Percentiles rank a stretch among this genome's conserved stretches.
Evolutionary conservation across 2,797 vertebrate species (phyloP).

Genomic region (Otus scops): DNA sequence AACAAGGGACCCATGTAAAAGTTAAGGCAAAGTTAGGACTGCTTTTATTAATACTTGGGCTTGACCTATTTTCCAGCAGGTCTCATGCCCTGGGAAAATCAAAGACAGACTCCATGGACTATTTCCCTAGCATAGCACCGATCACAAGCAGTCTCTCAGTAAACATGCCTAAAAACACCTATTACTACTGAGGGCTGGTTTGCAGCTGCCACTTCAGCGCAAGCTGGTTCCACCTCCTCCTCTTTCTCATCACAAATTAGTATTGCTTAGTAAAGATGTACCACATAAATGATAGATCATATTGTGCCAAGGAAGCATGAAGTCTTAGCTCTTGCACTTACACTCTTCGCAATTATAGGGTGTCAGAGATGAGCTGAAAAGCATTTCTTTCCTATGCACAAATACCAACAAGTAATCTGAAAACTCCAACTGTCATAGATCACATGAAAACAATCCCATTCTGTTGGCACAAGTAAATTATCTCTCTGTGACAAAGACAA

Average conservation of each 20-base stretch:
- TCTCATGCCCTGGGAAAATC: neutral
- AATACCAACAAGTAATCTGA: neutral
- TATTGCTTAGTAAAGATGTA: neutral
- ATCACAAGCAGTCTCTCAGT: neutral
- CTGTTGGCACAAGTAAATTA: neutral
- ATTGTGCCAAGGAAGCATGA: neutral
- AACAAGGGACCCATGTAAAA: neutral
- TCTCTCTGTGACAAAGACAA: neutral
- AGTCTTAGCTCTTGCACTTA: neutral
- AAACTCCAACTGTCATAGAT: neutral
- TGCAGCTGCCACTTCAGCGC: neutral
- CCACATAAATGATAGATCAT: neutral
- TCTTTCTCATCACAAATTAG: neutral
- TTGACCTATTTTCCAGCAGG: neutral
- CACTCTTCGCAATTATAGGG: neutral
- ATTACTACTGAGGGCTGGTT: neutral
- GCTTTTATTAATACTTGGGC: neutral
- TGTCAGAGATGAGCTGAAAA: neutral
- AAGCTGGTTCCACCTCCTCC: neutral
- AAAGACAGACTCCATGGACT: neutral
- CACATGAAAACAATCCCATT: neutral
- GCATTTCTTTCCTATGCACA: neutral
- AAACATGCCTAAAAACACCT: neutral
- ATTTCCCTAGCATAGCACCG: neutral
- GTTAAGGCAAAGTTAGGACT: neutral